Conservation (phyloP, 2,113 vertebrate species). For the Mus musculus region DNA sequence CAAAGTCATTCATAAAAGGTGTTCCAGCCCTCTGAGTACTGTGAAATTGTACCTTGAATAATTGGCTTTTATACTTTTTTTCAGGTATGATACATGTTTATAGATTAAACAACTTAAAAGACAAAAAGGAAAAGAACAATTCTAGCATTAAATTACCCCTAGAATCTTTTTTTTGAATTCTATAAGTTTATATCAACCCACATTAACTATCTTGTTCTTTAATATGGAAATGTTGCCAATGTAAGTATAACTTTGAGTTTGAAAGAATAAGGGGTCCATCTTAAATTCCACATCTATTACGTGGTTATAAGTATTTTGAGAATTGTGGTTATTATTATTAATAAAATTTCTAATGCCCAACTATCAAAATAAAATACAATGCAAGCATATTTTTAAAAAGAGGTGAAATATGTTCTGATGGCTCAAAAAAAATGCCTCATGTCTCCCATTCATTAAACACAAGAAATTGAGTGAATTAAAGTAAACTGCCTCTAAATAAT, state of each 20-base stretch:
- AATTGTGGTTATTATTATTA: background rate
- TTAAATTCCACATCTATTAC: constrained; percentile 14
- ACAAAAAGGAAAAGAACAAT: background rate
- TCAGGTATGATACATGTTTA: constrained; percentile 6
- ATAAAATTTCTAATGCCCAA: constrained; percentile 14
- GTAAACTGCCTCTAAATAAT: constrained; percentile 19
- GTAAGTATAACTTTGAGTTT: background rate
- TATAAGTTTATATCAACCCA: background rate
- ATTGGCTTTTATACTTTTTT: constrained; percentile 22
- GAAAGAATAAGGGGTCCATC: background rate
- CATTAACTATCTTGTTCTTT: constrained; percentile 19
- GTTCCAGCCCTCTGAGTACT: background rate
- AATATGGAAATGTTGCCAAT: background rate
- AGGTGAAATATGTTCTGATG: background rate
- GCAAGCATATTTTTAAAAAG: background rate
- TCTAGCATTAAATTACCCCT: constrained; percentile 15
- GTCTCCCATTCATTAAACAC: background rate
- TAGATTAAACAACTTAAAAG: constrained; percentile 35
- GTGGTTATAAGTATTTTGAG: constrained; percentile 3
- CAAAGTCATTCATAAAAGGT: constrained; percentile 7
- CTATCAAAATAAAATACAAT: constrained; percentile 29
- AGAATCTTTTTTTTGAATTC: constrained; percentile 47
- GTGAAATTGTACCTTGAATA: constrained; percentile 12
- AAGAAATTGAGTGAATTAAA: background rate
- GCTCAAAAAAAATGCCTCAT: background rate